Base-by-base conservation (phyloP, 1,140 invertebrate genomes). In the Dendrolimus punctatus region DNA sequence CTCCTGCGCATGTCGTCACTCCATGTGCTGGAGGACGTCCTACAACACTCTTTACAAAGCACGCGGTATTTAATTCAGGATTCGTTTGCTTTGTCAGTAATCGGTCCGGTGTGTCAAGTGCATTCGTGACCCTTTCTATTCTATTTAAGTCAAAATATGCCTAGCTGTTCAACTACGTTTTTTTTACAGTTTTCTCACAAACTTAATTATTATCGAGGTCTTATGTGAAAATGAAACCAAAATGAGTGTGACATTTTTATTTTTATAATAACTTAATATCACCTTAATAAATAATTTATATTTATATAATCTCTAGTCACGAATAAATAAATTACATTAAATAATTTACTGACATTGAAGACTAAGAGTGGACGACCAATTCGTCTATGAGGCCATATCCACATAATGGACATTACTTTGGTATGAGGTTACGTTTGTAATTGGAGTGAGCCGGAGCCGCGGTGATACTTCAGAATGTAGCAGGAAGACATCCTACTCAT, bases 401-500 rank as follows among this genome's bases (percentile, higher is more conserved):
- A 73, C 59, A 56, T 51, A 44, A 51, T 68, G 73, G 71, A 78
- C 73, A 62, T 62, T 77, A 73, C 83, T 86, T 86, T 86, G 80
- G 82, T 74, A 83, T 84, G 70, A 76, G 77, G 72, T 73, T 72
- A 68, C 23, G 23, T 23, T 23, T 23, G 23, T 23, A 23, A 23
- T 23, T 23, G 23, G 23, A 2, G 23, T 23, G 23, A 1, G 23
- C 23, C 23, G 23, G 23, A 23, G 23, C 23, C 23, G 23, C 23
- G 23, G 23, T 23, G 23, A 23, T 23, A 23, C 23, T 23, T 23
- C 23, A 23, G 23, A 23, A 23, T 23, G 23, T 23, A 23, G 23
- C 86, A 48, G 89, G 90, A 54, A 88, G 80, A 36, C 89, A 84
- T 68, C 90, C 91, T 92, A 78, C 90, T 84, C 64, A 90, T 87